Conservation (phyloP, 2,888 invertebrate genomes). For the Caenorhabditis sp. region DNA sequence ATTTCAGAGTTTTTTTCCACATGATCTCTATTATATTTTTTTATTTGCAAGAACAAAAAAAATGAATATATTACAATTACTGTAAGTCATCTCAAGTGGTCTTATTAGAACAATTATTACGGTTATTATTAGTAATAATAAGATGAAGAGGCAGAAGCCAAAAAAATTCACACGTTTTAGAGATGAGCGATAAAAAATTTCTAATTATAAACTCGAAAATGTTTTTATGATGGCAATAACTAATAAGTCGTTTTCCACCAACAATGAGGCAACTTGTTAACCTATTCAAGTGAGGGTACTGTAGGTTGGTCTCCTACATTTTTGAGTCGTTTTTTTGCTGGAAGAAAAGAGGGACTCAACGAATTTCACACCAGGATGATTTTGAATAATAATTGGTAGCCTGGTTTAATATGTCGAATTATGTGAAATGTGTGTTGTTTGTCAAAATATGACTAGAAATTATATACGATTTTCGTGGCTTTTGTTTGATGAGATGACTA, state of each 20-base stretch:
- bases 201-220: no score
- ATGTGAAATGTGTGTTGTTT: neutral
- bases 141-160: no score
- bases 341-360: neutral
- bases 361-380: neutral
- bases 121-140: neutral
- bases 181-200: no score
- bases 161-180: neutral
- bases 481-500: neutral
- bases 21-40: neutral
- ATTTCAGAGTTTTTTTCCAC: neutral
- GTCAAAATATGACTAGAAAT: neutral
- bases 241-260: neutral
- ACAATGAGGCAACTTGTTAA: neutral
- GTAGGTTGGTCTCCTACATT: neutral
- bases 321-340: neutral
- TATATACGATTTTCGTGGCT: neutral
- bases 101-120: neutral
- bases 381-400: neutral
- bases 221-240: neutral
- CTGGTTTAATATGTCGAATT: neutral
- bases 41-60: no score
- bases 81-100: neutral
- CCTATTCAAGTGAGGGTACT: conserved; percentile 1
- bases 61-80: neutral